Evolutionary conservation across 1,140 invertebrate genomes (phyloP).

Genomic region (Brachionus angularis): DNA sequence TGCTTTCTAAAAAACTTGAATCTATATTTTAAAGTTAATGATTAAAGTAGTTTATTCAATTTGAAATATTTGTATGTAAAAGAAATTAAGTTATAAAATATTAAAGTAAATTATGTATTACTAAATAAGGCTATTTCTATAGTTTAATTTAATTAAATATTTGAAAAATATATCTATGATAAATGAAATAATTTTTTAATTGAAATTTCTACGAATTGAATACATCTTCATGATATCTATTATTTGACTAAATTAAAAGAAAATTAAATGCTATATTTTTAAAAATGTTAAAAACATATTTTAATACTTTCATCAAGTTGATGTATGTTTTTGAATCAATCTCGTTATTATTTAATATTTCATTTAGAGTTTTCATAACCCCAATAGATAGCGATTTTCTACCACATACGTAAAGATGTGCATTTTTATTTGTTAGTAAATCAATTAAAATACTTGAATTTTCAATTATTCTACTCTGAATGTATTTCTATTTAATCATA

Average conservation of each 20-base stretch:
- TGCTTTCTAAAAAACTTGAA: no score
- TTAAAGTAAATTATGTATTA: no score
- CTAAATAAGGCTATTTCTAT: no score
- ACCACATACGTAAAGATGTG: slow-evolving; percentile 96
- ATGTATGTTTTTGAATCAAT: slow-evolving; percentile 36
- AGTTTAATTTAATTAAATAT: no score
- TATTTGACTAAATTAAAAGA: not conserved
- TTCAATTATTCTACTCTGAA: slow-evolving; percentile 83
- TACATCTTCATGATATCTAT: slow-evolving; percentile 14
- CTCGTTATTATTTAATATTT: slow-evolving; percentile 45
- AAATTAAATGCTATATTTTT: not conserved
- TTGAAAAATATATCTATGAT: no score
- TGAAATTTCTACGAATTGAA: not conserved
- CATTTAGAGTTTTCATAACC: slow-evolving; percentile 78
- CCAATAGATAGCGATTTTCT: slow-evolving; percentile 97
- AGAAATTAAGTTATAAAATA: no score
- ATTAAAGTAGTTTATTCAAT: no score
- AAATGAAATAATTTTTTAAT: no score
- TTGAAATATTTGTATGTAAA: no score
- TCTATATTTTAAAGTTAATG: no score
- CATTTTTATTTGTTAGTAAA: slow-evolving; percentile 80
- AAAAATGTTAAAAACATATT: slow-evolving; percentile 75
- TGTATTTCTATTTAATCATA: slow-evolving; percentile 72
- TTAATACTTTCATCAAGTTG: slow-evolving; percentile 77
- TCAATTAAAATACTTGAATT: slow-evolving; percentile 85